Conservation (phyloP, 64 coral and sea anemone species). For the Montipora cactus region DNA sequence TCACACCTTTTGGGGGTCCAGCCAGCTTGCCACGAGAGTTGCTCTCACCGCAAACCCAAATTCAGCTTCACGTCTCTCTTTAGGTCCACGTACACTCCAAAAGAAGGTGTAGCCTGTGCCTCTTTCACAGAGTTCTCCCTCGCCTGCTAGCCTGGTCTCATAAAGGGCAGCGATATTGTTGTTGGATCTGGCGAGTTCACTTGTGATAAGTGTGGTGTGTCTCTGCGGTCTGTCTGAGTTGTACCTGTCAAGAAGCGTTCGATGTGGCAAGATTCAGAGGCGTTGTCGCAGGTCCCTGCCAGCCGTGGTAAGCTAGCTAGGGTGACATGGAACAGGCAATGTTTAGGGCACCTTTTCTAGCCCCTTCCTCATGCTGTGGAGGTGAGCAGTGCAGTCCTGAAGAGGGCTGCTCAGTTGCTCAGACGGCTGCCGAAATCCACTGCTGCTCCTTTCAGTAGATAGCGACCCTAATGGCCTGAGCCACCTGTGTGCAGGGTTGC, state of each 20-base stretch:
- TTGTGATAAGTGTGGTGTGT: slow-evolving; percentile 9
- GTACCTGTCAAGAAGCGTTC: slow-evolving; percentile 32
- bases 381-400: slow-evolving; percentile 71
- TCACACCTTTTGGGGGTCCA: background rate
- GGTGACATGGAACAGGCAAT: slow-evolving; percentile 37
- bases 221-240: background rate
- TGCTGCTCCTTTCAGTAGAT: slow-evolving; percentile 26
- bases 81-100: background rate
- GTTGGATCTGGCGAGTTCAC: slow-evolving; percentile 17
- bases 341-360: slow-evolving; percentile 79
- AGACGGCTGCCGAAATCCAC: slow-evolving; percentile 29
- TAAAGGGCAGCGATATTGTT: background rate
- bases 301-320: slow-evolving; percentile 46
- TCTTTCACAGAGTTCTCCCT: slow-evolving; percentile 41
- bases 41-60: slow-evolving; percentile 54
- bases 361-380: slow-evolving; percentile 53
- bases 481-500: slow-evolving; percentile 44
- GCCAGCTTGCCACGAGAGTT: background rate
- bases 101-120: slow-evolving; percentile 46
- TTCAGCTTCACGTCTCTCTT: slow-evolving; percentile 12
- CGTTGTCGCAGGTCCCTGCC: slow-evolving; percentile 5
- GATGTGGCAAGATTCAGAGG: slow-evolving; percentile 28
- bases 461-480: background rate
- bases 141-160: slow-evolving; percentile 19
- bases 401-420: slow-evolving; percentile 65